Percentiles rank a stretch among this genome's conserved stretches.
phyloP scores from a whole-genome alignment of 2,888 invertebrate genomes.

The Lordiphosa andalusiaca region DNA sequence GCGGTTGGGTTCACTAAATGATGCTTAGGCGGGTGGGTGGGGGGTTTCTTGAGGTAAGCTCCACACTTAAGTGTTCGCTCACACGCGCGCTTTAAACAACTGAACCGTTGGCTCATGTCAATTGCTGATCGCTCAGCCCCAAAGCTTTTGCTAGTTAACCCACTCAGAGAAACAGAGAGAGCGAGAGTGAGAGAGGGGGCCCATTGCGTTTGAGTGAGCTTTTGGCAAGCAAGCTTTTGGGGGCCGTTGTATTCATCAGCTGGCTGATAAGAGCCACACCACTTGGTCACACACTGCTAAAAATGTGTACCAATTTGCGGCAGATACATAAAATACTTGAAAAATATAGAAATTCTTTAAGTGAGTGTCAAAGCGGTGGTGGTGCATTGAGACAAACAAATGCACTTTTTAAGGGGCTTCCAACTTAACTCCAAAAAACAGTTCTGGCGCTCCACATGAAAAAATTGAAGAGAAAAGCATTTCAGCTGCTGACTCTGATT shows the following conservation, averaged over 20 bases:
- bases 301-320: neutral
- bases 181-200: constrained; percentile 8
- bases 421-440: too few relatives aligned
- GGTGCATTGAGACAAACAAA: too few relatives aligned
- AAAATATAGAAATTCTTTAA: too few relatives aligned
- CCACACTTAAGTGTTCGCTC: constrained; percentile 13
- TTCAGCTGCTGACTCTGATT: too few relatives aligned
- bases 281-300: constrained; percentile 2
- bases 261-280: constrained; percentile 35
- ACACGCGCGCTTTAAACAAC: constrained; percentile 26
- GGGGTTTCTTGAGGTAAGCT: neutral
- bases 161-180: constrained; percentile 2
- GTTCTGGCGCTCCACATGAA: too few relatives aligned
- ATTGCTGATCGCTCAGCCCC: constrained; percentile 24
- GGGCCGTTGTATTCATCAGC: constrained; percentile 33
- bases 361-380: too few relatives aligned
- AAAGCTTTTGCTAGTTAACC: constrained; percentile 26
- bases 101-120: constrained; percentile 23
- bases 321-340: neutral
- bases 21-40: constrained; percentile 1
- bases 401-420: too few relatives aligned
- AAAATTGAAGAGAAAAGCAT: too few relatives aligned
- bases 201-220: constrained; percentile 20
- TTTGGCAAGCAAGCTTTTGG: constrained; percentile 10
- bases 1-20: constrained; percentile 2